Evolutionary conservation across 2,113 vertebrate genomes (phyloP), one percentile per base, ranked within the genome.

Genomic region (Orthochromis indermauri): DNA sequence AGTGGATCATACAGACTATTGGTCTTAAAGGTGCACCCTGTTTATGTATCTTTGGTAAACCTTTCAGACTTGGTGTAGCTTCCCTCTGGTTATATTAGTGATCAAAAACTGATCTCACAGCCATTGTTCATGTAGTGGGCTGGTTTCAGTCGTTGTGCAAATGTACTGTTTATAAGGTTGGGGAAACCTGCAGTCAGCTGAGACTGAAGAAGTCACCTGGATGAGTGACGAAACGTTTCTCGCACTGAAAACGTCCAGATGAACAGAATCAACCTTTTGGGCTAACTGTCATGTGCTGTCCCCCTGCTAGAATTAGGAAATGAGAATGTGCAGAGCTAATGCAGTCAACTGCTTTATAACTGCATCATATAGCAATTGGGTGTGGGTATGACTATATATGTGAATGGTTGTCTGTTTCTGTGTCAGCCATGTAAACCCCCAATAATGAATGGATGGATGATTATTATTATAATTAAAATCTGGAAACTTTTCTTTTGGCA

Each of bases 181-280:
- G 45, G 45, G 2, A 54, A 54, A 54, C 6, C 53, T 12, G n/a
- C 21, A 55, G n/a, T 55, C 53, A 55, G 53, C 21, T 55, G 53
- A 55, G 21, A 4, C 53, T 55, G 53, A 55, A 55, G 53, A 24
- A 0, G 53, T 24, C 21, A 0, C 11, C 0, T 24, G 53, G 8
- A 55, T 55, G 21, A 24, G 47, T 54, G 10, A 24, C 0, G 10
- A 24, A 12, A 54, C n/a, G 10, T 4, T 13, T 55, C 10, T 55
- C 53, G 10, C 53, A 12, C 3, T 54, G 53, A 55, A 55, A 24
- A 24, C 6, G 4, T 55, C 53, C n/a, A 55, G 53, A 55, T 24
- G 53, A 24, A 26, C 53, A 26, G 21, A 24, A 55, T 13, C 21
- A 55, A 13, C 21, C 3, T 24, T 55, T 2, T 13, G 53, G 21